Conservation (phyloP, 2,113 vertebrate genomes). For the Camarhynchus parvulus region DNA sequence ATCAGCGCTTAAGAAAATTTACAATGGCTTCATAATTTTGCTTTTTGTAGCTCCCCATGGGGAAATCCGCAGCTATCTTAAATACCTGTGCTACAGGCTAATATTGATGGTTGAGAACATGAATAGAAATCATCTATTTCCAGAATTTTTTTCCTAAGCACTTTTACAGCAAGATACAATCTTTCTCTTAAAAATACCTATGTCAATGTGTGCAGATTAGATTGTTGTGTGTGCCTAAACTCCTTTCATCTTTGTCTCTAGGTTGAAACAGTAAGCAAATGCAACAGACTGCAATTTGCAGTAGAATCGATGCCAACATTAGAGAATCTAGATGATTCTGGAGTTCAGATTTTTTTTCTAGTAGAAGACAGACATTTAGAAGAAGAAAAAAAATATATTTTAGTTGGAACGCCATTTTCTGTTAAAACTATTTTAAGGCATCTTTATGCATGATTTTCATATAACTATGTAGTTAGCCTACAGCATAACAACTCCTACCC, state of each 20-base stretch:
- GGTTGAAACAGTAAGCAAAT: background rate
- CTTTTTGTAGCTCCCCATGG: background rate
- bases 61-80: background rate
- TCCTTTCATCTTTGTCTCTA: background rate
- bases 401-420: background rate
- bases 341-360: background rate
- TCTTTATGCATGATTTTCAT: background rate
- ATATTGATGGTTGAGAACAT: background rate
- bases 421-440: background rate
- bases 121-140: background rate
- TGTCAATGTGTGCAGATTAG: background rate
- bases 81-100: background rate
- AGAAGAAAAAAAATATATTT: background rate
- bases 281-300: background rate
- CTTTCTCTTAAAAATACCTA: background rate
- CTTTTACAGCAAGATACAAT: background rate
- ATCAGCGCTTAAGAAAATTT: background rate
- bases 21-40: background rate
- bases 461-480: background rate
- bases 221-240: background rate
- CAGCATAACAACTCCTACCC: background rate
- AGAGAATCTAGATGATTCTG: background rate
- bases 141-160: background rate
- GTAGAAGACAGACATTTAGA: background rate
- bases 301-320: background rate